phyloP scores from a whole-genome alignment of 2,888 invertebrate genomes.

The Eueremaeus valkanovi region DNA sequence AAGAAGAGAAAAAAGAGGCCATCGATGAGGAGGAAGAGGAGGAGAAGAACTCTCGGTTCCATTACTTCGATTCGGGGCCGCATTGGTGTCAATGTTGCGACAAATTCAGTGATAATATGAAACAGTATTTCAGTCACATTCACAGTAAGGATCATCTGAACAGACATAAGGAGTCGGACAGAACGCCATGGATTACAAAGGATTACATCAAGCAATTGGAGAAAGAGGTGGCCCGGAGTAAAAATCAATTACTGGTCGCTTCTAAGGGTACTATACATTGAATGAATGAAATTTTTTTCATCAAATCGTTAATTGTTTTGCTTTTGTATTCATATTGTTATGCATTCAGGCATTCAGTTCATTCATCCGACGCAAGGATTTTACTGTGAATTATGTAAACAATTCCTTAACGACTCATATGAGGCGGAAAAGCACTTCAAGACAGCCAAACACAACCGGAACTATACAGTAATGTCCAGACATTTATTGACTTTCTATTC shows the following conservation, averaged over 20 bases:
- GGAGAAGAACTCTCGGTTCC: neutral
- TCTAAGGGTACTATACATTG: neutral
- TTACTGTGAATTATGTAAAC: constrained; percentile 7
- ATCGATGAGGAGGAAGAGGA: neutral
- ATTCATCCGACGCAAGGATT: neutral
- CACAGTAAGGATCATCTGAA: neutral
- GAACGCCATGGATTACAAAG: constrained; percentile 14
- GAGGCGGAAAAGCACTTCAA: constrained; percentile 1
- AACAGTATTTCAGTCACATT: constrained; percentile 13
- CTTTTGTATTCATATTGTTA: neutral
- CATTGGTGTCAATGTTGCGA: constrained; percentile 12
- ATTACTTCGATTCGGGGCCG: constrained; percentile 19
- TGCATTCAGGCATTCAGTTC: neutral
- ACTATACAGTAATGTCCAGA: constrained; percentile 4
- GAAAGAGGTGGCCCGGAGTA: neutral
- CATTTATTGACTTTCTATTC: neutral
- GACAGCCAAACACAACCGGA: constrained; percentile 6
- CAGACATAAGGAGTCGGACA: neutral
- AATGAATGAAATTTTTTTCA: neutral
- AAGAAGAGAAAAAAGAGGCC: neutral
- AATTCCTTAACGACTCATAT: neutral
- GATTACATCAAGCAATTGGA: constrained; percentile 9
- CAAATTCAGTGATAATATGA: neutral
- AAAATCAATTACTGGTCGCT: neutral
- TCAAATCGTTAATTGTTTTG: neutral